phyloP scores from a whole-genome alignment of 2,888 invertebrate genomes.

The Drosophila macrospina region DNA sequence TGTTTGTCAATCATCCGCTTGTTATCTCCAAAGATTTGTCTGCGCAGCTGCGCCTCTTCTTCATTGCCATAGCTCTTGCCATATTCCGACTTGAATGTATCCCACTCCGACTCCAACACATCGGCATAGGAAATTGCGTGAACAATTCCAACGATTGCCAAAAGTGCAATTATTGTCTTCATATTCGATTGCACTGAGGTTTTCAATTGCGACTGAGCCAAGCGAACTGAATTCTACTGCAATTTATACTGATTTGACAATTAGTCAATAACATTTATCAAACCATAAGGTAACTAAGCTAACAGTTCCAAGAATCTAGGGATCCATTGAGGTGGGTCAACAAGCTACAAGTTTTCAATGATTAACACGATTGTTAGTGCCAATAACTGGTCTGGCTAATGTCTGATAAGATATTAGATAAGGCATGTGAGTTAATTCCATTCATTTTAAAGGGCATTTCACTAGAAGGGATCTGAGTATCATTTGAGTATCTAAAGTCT shows the following conservation, averaged over 20 bases:
- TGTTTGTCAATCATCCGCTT: constrained; percentile 92
- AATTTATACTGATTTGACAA: constrained; percentile 18
- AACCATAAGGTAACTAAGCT: background rate
- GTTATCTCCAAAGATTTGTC: constrained; percentile 95
- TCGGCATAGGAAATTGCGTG: constrained; percentile 7
- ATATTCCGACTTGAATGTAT: constrained; percentile 86
- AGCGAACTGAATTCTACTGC: background rate
- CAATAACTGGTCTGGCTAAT: background rate
- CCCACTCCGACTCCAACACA: constrained; percentile 34
- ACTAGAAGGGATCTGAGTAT: background rate
- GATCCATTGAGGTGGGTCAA: background rate
- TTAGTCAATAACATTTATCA: background rate
- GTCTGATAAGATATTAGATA: constrained; percentile 7
- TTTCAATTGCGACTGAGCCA: constrained; percentile 6
- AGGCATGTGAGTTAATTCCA: background rate
- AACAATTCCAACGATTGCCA: constrained; percentile 16
- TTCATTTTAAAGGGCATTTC: background rate
- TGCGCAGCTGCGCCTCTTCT: constrained; percentile 92
- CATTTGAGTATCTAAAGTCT: background rate
- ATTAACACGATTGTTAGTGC: background rate
- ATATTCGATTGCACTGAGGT: constrained; percentile 1
- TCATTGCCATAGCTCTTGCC: constrained; percentile 89
- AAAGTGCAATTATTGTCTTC: constrained; percentile 7
- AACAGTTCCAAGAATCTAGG: constrained; percentile 2
- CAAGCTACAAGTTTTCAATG: background rate